Base-by-base conservation (phyloP, 2,888 invertebrate species). In the Hirtodrosophila duncani region DNA sequence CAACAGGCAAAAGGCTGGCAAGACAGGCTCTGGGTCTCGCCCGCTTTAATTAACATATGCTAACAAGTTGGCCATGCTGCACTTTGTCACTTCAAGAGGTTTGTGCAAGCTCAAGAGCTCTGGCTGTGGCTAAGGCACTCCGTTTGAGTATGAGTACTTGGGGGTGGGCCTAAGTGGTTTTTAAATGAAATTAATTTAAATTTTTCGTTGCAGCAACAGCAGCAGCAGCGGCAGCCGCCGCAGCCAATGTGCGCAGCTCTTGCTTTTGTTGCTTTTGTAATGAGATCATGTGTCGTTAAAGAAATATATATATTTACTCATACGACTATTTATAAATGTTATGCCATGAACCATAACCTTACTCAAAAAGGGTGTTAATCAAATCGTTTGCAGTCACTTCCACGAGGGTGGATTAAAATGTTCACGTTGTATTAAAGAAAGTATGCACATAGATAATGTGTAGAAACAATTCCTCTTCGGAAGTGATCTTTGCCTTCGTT, bases 151-250 rank as follows among this genome's bases (percentile, higher is more conserved):
- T 27, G 9, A n/a, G n/a, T 62, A 61, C 55, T 69, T 75, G 81
- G 74, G 75, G 75, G 75, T 78, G 75, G 70, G 74, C 70, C 74
- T 75, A 81, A 75, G 75, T 75, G 81, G 67, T 70, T 75, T 75
- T 75, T 75, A 75, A 75, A 81, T 81, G 58, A 81, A 81, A 80
- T 72, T 80, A 71, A 72, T 77, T 75, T 81, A 78, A 70, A 72
- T 79, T 53, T 66, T 20, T 43, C 9, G 39, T 41, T 44, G 43
- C 36, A 59, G 43, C 38, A 11, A 37, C 43, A 33, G 10, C 21
- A 11, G 33, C 26, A 53, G 10, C 21, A 11, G 33, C 26, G 44
- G 43, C 36, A 59, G 43, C 38, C 10, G 36, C 43, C 26, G 10
- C 21, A 11, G 33, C 26, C 43, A 46, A 42, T 38, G 38, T 39